A percentile compares a stretch with the other conserved stretches of the same genome.
Evolutionary conservation across 2,888 invertebrate genomes (phyloP).

Genomic region (Tipula helvola): DNA sequence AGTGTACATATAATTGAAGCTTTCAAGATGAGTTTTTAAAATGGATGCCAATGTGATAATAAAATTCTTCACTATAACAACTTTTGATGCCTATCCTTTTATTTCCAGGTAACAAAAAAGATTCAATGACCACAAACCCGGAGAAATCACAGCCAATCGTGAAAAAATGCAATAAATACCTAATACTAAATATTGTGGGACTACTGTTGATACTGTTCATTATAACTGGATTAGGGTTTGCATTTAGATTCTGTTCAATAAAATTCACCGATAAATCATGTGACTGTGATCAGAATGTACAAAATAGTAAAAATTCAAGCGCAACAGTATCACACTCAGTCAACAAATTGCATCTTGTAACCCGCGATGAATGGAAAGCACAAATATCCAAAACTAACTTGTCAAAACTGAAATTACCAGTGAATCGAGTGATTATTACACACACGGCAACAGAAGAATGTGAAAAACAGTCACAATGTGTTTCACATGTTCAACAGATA

Average conservation of each 20-base stretch:
- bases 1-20: too few species aligned
- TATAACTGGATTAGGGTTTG: background rate
- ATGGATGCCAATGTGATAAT: too few species aligned
- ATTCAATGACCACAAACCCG: background rate
- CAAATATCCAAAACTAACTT: conserved; percentile 39
- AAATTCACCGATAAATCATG: conserved; percentile 18
- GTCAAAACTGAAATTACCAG: conserved; percentile 34
- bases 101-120: background rate
- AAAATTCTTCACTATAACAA: background rate
- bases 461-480: conserved; percentile 25
- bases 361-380: conserved; percentile 48
- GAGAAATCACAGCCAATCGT: background rate
- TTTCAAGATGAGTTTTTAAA: too few species aligned
- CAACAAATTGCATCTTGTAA: conserved; percentile 29
- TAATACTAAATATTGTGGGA: background rate
- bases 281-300: conserved; percentile 34
- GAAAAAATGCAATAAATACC: background rate
- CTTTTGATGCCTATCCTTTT: background rate
- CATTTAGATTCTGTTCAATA: background rate
- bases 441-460: conserved; percentile 48
- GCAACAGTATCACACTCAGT: too few species aligned
- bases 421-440: conserved; percentile 40
- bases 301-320: conserved; percentile 35
- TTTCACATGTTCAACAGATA: conserved; percentile 36
- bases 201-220: background rate